Conservation (phyloP, 2,888 invertebrate genomes). For the Pyrochroa serraticornis region DNA sequence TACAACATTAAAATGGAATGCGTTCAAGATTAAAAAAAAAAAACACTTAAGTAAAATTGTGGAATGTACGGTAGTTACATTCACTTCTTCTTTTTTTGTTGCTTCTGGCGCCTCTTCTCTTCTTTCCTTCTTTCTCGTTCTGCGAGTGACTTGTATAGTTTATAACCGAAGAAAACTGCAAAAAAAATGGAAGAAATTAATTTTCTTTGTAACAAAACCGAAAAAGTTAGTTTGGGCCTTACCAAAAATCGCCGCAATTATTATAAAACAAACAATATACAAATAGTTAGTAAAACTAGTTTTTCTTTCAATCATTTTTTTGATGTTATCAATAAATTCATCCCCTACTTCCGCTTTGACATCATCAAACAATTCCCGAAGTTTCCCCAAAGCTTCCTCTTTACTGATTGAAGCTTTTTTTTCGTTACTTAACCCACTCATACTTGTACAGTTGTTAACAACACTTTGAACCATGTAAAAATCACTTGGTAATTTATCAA, state of each 20-base stretch:
- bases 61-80: not conserved
- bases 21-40: not conserved
- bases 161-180: slow-evolving; percentile 87
- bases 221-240: not conserved
- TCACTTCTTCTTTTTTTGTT: slow-evolving; percentile 80
- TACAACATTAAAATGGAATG: slow-evolving; percentile 21
- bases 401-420: slow-evolving; percentile 3
- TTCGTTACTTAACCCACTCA: slow-evolving; percentile 2
- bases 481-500: no score
- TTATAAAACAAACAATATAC: slow-evolving; percentile 3
- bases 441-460: not conserved
- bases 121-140: slow-evolving; percentile 78
- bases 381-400: slow-evolving; percentile 15
- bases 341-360: slow-evolving; percentile 9
- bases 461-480: no score
- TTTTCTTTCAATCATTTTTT: slow-evolving; percentile 16
- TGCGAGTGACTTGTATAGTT: slow-evolving; percentile 78
- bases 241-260: slow-evolving; percentile 10
- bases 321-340: slow-evolving; percentile 24
- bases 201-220: not conserved
- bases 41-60: slow-evolving; percentile 1
- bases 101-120: slow-evolving; percentile 81
- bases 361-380: slow-evolving; percentile 5
- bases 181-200: slow-evolving; percentile 47
- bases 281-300: not conserved